Base-by-base conservation (phyloP, 1,140 invertebrate genomes). In the Wiebesia pumilae region DNA sequence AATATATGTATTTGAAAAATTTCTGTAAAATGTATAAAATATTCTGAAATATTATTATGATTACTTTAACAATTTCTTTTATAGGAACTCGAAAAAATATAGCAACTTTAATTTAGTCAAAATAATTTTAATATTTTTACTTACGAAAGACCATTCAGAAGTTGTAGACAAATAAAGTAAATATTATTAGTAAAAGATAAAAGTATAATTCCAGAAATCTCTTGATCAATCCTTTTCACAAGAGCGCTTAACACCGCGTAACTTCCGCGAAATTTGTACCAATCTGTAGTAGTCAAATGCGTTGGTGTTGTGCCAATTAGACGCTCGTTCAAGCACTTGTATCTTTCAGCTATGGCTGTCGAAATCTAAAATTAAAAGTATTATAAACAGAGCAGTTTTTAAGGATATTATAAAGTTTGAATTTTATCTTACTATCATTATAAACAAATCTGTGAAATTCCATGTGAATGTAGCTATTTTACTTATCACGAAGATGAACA, bases 151-250 rank as follows among this genome's bases (percentile, higher is more conserved):
- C 95, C 96, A 88, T 96, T 95, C 2, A 97, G 94, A 27, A 97
- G 94, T 89, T 97, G 96, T 0, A 96, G 91, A 79, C 96, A 96
- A 51, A 97, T 96, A 78, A 96, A 97, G 88, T 96, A 97, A 0
- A 97, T 91, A 91, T 97, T 97, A 87, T 95, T 96, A 3, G 94
- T 94, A 84, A 96, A 96, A 0, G 96, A 96, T 12, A 96, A 90
- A 1, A 97, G 91, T 10, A 96, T 94, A 3, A 96, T 94, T 0
- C 93, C 90, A 0, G 95, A 95, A 67, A 96, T 92, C 54, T 94
- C 89, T 40, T 94, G 90, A 87, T 96, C 95, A 24, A 95, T 91
- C 71, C 92, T 92, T 87, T 94, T 95, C 33, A 95, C 95, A 0
- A 96, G 89, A 30, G 91, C 91, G 83, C 95, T 95, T 4, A 96